Percentiles rank a stretch among this genome's conserved stretches.
Conservation (phyloP, 2,888 invertebrate genomes). For the Lottia scabra region DNA sequence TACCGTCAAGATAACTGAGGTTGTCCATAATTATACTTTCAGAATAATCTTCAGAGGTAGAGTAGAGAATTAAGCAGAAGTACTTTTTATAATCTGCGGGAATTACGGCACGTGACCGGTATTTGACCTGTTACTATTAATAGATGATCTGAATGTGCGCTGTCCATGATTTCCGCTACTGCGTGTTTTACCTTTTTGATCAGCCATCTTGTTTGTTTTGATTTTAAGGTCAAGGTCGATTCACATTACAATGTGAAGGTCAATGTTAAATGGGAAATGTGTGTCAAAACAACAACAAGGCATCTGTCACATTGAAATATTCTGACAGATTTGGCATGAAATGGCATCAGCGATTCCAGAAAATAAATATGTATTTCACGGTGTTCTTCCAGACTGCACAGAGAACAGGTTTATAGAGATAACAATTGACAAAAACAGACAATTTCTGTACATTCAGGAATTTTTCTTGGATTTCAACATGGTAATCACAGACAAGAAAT, state of each 20-base stretch:
- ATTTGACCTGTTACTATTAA: too few species aligned
- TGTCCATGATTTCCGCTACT: too few species aligned
- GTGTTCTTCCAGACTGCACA: conserved; percentile 15
- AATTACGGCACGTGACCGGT: too few species aligned
- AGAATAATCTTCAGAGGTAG: too few species aligned
- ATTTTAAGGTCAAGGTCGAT: conserved; percentile 12
- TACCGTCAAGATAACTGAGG: too few species aligned
- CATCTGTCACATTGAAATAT: not conserved
- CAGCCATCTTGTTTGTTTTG: conserved; percentile 19
- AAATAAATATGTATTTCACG: conserved; percentile 14
- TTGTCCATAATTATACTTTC: too few species aligned
- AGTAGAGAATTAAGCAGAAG: too few species aligned
- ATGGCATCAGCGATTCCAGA: not conserved
- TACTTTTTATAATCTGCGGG: too few species aligned
- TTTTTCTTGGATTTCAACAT: conserved; percentile 5
- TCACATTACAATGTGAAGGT: not conserved
- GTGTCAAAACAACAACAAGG: not conserved
- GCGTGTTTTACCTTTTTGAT: conserved; percentile 11
- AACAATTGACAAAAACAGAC: conserved; percentile 3
- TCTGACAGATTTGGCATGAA: too few species aligned
- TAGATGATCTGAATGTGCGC: too few species aligned
- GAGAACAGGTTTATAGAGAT: conserved; percentile 18
- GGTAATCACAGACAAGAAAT: not conserved
- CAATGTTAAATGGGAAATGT: not conserved
- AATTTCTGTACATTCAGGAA: conserved; percentile 13